phyloP scores from a whole-genome alignment of 2,797 vertebrate genomes.

The Hypotaenidia philippensis region DNA sequence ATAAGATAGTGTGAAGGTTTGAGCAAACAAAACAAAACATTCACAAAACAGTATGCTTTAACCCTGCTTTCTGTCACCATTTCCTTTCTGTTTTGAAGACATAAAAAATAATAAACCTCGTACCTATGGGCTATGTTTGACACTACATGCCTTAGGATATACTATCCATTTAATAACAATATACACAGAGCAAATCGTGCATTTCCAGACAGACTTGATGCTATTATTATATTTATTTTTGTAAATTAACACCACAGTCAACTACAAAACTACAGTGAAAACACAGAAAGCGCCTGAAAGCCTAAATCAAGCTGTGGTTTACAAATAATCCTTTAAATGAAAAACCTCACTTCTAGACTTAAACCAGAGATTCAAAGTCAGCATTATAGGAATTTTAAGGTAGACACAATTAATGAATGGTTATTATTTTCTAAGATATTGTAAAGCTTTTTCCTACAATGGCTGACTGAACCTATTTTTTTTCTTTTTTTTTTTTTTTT shows the following conservation, averaged over 20 bases:
- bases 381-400: constrained; percentile 79
- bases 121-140: constrained; percentile 81
- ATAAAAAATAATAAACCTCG: constrained; percentile 71
- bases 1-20: constrained; percentile 76
- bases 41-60: constrained; percentile 90
- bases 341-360: constrained; percentile 78
- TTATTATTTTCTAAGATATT: constrained; percentile 77
- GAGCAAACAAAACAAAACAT: constrained; percentile 79
- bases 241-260: constrained; percentile 77
- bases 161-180: constrained; percentile 77
- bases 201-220: constrained; percentile 78
- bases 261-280: constrained; percentile 79
- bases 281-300: constrained; percentile 77
- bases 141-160: constrained; percentile 89
- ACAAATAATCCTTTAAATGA: constrained; percentile 78
- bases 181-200: constrained; percentile 79
- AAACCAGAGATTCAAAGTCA: constrained; percentile 80
- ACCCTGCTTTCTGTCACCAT: constrained; percentile 69
- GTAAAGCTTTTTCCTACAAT: constrained; percentile 72
- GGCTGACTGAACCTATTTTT: constrained; percentile 75
- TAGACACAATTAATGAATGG: constrained; percentile 75
- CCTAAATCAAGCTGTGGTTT: constrained; percentile 78
- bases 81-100: constrained; percentile 66
- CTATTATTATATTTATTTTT: constrained; percentile 78
- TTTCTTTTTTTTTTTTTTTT: neutral